Percentiles rank a stretch among this genome's conserved stretches.
Conservation (phyloP, 92 coral and sea anemone species). For the Epizoanthus rinbou region DNA sequence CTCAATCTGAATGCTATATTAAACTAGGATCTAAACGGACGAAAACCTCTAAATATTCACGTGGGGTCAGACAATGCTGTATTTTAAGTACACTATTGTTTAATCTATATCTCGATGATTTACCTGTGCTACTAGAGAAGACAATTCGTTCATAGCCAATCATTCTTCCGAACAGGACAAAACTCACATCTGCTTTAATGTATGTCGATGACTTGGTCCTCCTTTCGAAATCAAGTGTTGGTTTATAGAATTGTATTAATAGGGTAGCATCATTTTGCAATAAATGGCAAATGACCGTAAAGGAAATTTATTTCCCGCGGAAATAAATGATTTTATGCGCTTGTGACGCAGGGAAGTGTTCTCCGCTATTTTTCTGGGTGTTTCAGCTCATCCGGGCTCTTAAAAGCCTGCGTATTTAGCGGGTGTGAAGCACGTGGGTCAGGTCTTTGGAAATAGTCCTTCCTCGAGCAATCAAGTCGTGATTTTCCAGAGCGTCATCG, state of each 20-base stretch:
- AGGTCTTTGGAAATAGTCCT: too few species aligned
- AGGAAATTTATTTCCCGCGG: too few species aligned
- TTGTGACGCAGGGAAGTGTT: too few species aligned
- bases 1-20: slow-evolving; percentile 40
- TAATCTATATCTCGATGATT: slow-evolving; percentile 39
- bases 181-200: not conserved
- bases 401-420: too few species aligned
- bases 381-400: too few species aligned
- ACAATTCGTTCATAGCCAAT: slow-evolving; percentile 18
- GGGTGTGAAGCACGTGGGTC: too few species aligned
- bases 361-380: too few species aligned
- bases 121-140: slow-evolving; percentile 1
- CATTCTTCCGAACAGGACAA: slow-evolving; percentile 24
- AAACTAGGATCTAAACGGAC: slow-evolving; percentile 37
- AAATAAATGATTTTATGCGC: too few species aligned
- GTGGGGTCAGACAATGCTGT: slow-evolving; percentile 59
- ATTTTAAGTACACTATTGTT: slow-evolving; percentile 40
- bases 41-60: slow-evolving; percentile 16
- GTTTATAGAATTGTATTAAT: slow-evolving; percentile 39
- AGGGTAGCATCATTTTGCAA: not conserved
- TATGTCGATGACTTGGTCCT: slow-evolving; percentile 46
- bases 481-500: too few species aligned
- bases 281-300: slow-evolving; percentile 19
- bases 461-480: too few species aligned
- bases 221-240: slow-evolving; percentile 28